Percentiles rank a stretch among this genome's conserved stretches.
Conservation (phyloP, 2,113 vertebrate genomes). For the Capreolus pygargus region DNA sequence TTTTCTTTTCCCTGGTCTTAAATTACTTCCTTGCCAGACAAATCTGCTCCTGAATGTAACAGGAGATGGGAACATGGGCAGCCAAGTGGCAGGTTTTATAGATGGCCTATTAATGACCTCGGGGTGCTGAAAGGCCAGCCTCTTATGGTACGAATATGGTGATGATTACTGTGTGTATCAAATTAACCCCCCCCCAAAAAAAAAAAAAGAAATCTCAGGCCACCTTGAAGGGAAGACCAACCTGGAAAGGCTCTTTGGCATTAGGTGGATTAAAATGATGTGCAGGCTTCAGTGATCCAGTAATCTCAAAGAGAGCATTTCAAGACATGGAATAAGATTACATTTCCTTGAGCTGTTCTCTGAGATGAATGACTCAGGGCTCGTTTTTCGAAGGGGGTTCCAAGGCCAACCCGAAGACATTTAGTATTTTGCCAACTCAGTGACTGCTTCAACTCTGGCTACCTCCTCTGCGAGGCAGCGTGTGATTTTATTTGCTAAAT, state of each 20-base stretch:
- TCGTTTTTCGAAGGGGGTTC: neutral
- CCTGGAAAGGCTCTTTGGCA: no score
- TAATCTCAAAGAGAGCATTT: neutral
- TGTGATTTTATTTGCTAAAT: neutral
- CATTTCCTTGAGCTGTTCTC: neutral
- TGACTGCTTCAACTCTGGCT: neutral
- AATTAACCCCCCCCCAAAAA: fast-evolving
- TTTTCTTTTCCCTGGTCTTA: neutral
- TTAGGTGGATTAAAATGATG: neutral
- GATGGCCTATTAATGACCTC: neutral
- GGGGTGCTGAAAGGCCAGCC: neutral
- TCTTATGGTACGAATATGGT: fast-evolving
- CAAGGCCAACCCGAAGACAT: neutral
- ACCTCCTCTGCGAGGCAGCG: neutral
- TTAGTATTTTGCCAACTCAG: neutral
- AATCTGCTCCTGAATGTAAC: neutral
- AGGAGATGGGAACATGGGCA: neutral
- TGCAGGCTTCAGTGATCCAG: neutral
- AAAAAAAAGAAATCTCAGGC: neutral
- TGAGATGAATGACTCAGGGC: neutral
- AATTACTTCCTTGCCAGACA: neutral
- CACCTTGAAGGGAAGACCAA: neutral
- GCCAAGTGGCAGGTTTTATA: neutral
- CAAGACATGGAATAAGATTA: neutral
- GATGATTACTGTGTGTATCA: neutral